Evolutionary conservation across 2,888 invertebrate species (phyloP), one percentile per base, ranked within the genome.

Genomic region (Tenthredo notha): DNA sequence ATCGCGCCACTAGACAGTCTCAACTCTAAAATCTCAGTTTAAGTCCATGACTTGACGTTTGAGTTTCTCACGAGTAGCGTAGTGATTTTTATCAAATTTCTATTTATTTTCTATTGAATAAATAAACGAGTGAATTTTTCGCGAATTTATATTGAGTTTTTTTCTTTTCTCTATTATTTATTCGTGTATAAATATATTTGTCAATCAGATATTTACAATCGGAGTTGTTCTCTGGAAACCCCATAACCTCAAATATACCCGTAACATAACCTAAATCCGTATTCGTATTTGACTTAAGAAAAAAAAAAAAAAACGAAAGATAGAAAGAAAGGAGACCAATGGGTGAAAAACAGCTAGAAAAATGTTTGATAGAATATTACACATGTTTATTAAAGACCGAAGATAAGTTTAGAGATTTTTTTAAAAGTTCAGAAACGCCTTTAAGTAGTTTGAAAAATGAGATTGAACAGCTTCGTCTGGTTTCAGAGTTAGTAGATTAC

Each of bases 391-490:
- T 87, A 43, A 89, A 85, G 40, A 84, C 88, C 3, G 86, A 91
- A 12, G 78, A 40, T 5, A 90, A 88, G 43, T 90, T 90, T 89
- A 87, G 87, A 29, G 89, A 90, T 83, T 84, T 89, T 18, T 61
- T 65, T 0, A 85, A 86, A 40, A 85, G 61, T 21, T 85, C 87
- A 0, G 86, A 85, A 74, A 84, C 84, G 15, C 87, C 88, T 0
- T 65, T 92, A 3, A 85, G 88, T 1, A 89, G 85, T 18, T 82
- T 92, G 43, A 88, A 85, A 80, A 91, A 91, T 88, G 90, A 89
- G 87, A 87, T 86, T 5, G 90, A 92, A 84, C 91, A 91, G 74
- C 86, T 91, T n/a, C 88, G 87, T n/a, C 88, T 88, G 7, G 89
- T 91, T 37, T 87, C 84, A 15, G 89, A 88, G 90, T 90, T 85